A percentile compares a stretch with the other conserved stretches of the same genome.
Evolutionary conservation across 2,888 invertebrate species (phyloP).

Genomic region (Strigamia maritima): DNA sequence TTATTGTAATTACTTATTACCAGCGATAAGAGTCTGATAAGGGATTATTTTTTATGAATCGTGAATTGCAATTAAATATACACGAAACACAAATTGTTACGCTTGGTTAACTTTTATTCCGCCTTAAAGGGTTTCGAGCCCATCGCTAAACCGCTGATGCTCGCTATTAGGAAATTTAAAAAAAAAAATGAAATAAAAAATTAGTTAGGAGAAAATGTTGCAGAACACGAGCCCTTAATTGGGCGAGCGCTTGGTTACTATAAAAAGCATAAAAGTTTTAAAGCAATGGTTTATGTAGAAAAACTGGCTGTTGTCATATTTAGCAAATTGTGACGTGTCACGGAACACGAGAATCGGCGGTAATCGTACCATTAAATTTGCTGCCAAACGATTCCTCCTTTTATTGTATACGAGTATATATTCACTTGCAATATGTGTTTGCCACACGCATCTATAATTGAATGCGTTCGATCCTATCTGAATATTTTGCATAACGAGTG

Average conservation of each 20-base stretch:
- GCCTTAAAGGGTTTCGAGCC: not conserved
- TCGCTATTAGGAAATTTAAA: not conserved
- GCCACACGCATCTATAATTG: conserved; percentile 10
- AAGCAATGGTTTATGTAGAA: not conserved
- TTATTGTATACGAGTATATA: not conserved
- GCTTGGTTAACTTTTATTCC: not conserved
- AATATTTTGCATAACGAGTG: conserved; percentile 1
- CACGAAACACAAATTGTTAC: conserved; percentile 5
- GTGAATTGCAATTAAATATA: conserved; percentile 5
- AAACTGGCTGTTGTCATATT: not conserved
- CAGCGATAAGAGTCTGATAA: not conserved
- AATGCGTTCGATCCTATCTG: not conserved
- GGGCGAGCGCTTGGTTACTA: not conserved
- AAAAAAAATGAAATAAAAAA: not conserved
- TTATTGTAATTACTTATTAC: conserved; percentile 10
- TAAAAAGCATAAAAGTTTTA: conserved; percentile 10
- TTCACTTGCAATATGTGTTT: not conserved
- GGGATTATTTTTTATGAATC: not conserved
- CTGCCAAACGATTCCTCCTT: conserved; percentile 2
- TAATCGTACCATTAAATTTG: conserved; percentile 5
- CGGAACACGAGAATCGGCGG: not conserved
- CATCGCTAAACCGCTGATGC: conserved; percentile 10
- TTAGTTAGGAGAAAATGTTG: conserved; percentile 1
- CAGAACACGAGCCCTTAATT: conserved; percentile 6
- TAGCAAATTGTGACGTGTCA: conserved; percentile 10